Evolutionary conservation across 2,888 invertebrate genomes (phyloP).

Genomic region (Brassicogethes aeneus): DNA sequence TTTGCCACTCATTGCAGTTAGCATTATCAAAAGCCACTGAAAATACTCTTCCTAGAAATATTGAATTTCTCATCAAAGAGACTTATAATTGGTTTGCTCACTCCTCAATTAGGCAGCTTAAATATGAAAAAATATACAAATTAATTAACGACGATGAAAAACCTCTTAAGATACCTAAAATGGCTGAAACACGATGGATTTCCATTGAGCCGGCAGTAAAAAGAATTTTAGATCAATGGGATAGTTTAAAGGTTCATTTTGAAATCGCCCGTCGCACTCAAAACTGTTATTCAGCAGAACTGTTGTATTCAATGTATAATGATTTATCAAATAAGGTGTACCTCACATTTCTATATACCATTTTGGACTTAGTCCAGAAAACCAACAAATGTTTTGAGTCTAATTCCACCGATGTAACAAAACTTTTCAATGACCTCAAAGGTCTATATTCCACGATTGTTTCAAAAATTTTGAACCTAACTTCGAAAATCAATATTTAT

Average conservation of each 20-base stretch:
- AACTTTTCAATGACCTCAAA: background rate
- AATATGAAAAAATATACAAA: background rate
- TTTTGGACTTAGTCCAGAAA: background rate
- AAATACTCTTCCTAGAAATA: background rate
- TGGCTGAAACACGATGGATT: background rate
- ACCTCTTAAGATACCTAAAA: background rate
- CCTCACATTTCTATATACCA: background rate
- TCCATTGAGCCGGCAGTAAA: background rate
- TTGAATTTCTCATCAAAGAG: background rate
- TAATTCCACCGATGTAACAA: background rate
- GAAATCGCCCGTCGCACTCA: background rate
- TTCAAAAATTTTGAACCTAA: background rate
- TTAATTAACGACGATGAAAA: background rate
- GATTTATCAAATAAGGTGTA: background rate
- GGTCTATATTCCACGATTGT: too few relatives aligned
- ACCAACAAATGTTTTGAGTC: background rate
- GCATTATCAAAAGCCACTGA: background rate
- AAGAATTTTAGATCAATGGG: background rate
- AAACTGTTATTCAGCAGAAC: background rate
- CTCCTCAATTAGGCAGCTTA: background rate
- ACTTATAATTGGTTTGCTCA: background rate
- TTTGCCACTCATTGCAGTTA: background rate
- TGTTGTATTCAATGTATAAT: background rate
- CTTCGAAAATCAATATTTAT: background rate
- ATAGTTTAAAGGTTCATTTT: background rate